Evolutionary conservation across 2,113 vertebrate species (phyloP).

Genomic region (Anas platyrhynchos): DNA sequence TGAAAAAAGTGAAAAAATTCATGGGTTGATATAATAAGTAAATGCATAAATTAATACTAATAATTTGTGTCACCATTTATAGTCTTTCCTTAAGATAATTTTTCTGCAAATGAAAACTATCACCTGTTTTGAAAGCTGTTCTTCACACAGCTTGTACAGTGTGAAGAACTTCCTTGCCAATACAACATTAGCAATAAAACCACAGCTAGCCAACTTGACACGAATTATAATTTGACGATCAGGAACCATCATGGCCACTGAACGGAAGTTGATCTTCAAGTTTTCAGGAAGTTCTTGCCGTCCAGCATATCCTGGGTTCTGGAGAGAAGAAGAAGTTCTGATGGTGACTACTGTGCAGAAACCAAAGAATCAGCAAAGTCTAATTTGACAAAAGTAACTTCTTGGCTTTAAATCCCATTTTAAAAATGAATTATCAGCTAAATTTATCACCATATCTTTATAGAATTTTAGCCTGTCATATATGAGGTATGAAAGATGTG

Average conservation of each 20-base stretch:
- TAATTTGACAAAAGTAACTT: not conserved
- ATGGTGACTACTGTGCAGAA: not conserved
- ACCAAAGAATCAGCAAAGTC: not conserved
- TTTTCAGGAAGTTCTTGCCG: conserved; percentile 97
- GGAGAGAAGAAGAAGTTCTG: not conserved
- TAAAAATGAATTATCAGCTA: not conserved
- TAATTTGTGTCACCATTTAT: not conserved
- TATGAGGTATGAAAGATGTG: not conserved
- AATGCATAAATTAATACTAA: not conserved
- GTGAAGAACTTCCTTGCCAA: conserved; percentile 95
- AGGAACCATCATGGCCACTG: conserved; percentile 98
- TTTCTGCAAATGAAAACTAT: not conserved
- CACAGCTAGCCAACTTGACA: conserved; percentile 95
- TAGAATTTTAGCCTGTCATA: not conserved
- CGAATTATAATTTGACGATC: conserved; percentile 97
- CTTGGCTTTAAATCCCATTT: not conserved
- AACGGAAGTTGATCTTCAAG: conserved; percentile 96
- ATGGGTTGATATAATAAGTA: not conserved
- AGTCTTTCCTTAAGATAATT: not conserved
- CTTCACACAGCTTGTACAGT: conserved; percentile 94
- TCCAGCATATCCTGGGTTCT: conserved; percentile 98
- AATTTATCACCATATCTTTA: not conserved
- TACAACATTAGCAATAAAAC: conserved; percentile 91
- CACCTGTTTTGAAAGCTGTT: conserved; percentile 97
- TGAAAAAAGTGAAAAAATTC: not conserved